Percentiles rank a stretch among this genome's conserved stretches.
These are phyloP conservation scores for Mionectes macconnelli DNA, from an alignment of 2,113 vertebrate genomes.

Conservation along the genomic window DNA sequence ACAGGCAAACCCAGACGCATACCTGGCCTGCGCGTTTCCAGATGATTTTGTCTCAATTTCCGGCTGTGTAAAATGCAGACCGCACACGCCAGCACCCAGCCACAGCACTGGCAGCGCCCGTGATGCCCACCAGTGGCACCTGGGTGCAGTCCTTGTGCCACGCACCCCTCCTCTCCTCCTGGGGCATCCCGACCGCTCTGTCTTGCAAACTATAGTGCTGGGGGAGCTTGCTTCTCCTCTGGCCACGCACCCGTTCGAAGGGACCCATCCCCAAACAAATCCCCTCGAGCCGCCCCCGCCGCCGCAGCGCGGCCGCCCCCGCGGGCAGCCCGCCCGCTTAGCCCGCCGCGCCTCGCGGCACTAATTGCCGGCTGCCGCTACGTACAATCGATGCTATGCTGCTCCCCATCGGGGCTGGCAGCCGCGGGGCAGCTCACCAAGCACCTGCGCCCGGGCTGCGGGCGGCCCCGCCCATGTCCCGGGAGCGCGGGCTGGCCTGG, in stretches of 20 bases:
- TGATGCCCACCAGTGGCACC: neutral
- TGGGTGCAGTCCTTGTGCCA: neutral
- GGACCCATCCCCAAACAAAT: fast-evolving
- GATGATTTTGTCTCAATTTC: neutral
- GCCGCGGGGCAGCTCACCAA: neutral
- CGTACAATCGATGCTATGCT: neutral
- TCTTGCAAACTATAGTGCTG: neutral
- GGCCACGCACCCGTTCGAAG: neutral
- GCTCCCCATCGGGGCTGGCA: neutral
- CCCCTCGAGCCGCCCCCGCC: neutral
- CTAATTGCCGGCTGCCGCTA: neutral
- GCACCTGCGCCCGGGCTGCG: neutral
- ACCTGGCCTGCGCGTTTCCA: neutral
- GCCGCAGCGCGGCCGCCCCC: neutral
- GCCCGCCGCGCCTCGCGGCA: neutral
- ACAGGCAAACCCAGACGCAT: fast-evolving
- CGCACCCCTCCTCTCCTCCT: neutral
- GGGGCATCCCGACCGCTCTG: too few relatives aligned
- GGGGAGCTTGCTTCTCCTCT: neutral
- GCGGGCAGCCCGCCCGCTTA: neutral
- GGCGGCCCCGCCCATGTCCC: fast-evolving
- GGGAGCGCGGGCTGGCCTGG: too few relatives aligned
- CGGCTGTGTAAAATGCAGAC: neutral
- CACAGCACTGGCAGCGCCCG: neutral
- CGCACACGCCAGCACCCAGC: neutral